Percentiles rank a stretch among this genome's conserved stretches.
Conservation (phyloP, 2,888 invertebrate species). For the Subacronicta megacephala region DNA sequence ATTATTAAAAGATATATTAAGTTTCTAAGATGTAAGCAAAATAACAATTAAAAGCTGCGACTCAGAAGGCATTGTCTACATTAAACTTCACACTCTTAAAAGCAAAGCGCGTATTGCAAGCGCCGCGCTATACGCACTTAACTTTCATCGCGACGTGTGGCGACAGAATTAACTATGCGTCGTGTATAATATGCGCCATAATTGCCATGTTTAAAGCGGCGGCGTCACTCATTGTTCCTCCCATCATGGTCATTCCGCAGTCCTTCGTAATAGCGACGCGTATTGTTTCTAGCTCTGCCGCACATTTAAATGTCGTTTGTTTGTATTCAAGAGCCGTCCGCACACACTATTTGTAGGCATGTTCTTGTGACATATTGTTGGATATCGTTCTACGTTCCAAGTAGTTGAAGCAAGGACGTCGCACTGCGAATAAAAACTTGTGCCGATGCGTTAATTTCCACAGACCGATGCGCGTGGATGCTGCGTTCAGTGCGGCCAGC, state of each 20-base stretch:
- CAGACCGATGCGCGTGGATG: conserved; percentile 15
- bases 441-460: conserved; percentile 22
- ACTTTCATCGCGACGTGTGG: conserved; percentile 13
- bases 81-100: neutral
- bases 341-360: conserved; percentile 72
- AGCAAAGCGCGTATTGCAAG: conserved; percentile 9
- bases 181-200: conserved; percentile 35
- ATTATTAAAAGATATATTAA: neutral
- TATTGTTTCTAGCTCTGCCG: conserved; percentile 67
- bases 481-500: conserved; percentile 16
- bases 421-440: conserved; percentile 61
- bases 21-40: conserved; percentile 1
- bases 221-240: conserved; percentile 51
- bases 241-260: conserved; percentile 71
- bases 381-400: conserved; percentile 74
- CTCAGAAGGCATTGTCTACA: no score
- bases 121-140: neutral
- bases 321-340: conserved; percentile 81
- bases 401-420: conserved; percentile 72
- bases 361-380: conserved; percentile 75
- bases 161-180: conserved; percentile 26
- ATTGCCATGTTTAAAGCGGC: conserved; percentile 48
- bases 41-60: no score
- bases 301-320: conserved; percentile 81
- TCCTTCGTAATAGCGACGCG: conserved; percentile 63